Percentiles rank a stretch among this genome's conserved stretches.
Conservation (phyloP, 2,888 invertebrate genomes). For the Sylvicola fuscatus region DNA sequence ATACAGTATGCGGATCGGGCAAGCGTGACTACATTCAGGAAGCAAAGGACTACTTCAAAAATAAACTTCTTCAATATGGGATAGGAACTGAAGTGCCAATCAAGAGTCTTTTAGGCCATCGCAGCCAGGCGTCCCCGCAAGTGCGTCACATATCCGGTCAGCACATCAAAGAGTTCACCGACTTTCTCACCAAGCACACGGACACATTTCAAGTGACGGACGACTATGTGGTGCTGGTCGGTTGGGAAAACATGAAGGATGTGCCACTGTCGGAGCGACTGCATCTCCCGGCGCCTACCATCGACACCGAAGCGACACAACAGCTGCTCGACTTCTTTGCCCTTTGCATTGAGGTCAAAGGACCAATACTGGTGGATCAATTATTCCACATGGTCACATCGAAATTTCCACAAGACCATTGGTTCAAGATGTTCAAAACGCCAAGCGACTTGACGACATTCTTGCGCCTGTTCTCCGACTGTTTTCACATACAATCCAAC, state of each 20-base stretch:
- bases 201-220: constrained; percentile 73
- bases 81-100: constrained; percentile 92
- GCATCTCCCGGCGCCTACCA: constrained; percentile 50
- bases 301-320: constrained; percentile 68
- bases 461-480: constrained; percentile 80
- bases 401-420: constrained; percentile 53
- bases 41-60: constrained; percentile 93
- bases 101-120: constrained; percentile 86
- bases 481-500: constrained; percentile 85
- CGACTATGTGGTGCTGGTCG: constrained; percentile 61
- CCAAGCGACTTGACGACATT: constrained; percentile 79
- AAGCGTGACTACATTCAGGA: constrained; percentile 84
- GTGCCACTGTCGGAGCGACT: constrained; percentile 43
- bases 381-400: constrained; percentile 63
- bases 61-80: constrained; percentile 88
- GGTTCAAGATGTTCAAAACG: constrained; percentile 77
- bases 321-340: constrained; percentile 64
- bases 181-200: constrained; percentile 67
- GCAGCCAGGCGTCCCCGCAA: constrained; percentile 91
- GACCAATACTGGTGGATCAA: constrained; percentile 71
- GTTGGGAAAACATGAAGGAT: constrained; percentile 44
- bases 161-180: constrained; percentile 83
- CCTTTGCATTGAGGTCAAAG: constrained; percentile 59
- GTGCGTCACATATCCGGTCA: constrained; percentile 91
- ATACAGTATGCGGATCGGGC: constrained; percentile 28